phyloP scores from a whole-genome alignment of 2,797 vertebrate genomes.

The Stomatorhinus walkeri region DNA sequence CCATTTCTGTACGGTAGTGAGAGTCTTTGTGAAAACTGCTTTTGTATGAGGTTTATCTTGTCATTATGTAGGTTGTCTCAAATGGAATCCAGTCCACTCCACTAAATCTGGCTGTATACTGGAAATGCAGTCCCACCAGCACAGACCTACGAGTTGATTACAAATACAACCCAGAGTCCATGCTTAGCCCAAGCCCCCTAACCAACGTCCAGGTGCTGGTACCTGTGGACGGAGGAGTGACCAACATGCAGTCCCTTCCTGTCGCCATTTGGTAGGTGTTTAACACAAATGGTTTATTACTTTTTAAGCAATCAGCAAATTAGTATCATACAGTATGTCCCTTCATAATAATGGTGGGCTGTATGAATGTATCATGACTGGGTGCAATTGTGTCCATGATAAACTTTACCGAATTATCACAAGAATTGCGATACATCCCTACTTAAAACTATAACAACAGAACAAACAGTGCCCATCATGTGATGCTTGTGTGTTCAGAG shows the following conservation, averaged over 20 bases:
- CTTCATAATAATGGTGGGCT: not conserved
- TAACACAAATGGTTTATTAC: not conserved
- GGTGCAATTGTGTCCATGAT: not conserved
- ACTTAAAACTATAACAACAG: not conserved
- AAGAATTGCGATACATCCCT: not conserved
- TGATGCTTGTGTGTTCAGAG: not conserved
- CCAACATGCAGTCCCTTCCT: slow-evolving; percentile 85
- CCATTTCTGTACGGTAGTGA: not conserved
- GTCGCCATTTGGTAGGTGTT: slow-evolving; percentile 76
- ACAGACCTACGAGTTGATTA: slow-evolving; percentile 93
- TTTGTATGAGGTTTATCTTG: not conserved
- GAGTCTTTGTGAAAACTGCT: not conserved
- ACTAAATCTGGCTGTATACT: slow-evolving; percentile 90
- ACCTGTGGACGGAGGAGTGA: slow-evolving; percentile 85
- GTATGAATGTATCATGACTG: not conserved
- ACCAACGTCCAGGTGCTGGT: slow-evolving; percentile 83
- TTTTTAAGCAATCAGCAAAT: not conserved
- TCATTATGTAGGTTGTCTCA: slow-evolving; percentile 71
- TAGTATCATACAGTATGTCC: not conserved
- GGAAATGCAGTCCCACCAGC: slow-evolving; percentile 79
- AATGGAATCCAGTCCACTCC: slow-evolving; percentile 94
- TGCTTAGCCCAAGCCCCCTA: slow-evolving; percentile 72
- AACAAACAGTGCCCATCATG: not conserved
- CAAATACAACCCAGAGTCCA: slow-evolving; percentile 89
- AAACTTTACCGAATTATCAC: not conserved